Percentiles rank a stretch among this genome's conserved stretches.
Evolutionary conservation across 2,113 vertebrate species (phyloP).

Genomic region (Calyptomena viridis): DNA sequence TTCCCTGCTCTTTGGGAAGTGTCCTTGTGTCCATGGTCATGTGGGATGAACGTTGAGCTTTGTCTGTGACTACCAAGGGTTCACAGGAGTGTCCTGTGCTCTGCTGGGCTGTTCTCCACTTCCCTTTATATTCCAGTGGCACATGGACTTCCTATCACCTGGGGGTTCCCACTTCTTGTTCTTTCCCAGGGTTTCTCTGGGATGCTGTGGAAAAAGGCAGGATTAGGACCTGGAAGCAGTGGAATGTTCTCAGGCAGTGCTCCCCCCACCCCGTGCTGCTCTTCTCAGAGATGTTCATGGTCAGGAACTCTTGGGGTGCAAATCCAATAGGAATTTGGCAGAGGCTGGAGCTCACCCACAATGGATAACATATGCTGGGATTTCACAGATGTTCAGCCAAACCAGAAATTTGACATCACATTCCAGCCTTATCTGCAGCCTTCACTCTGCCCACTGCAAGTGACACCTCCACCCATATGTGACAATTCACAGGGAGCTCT

Average conservation of each 20-base stretch:
- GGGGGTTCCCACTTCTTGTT: neutral
- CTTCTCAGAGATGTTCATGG: neutral
- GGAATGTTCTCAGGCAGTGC: neutral
- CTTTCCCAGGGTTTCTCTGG: neutral
- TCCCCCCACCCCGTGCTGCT: neutral
- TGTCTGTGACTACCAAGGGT: neutral
- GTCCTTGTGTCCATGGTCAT: neutral
- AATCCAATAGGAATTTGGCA: neutral
- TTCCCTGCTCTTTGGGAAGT: neutral
- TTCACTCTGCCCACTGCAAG: slow-evolving; percentile 7
- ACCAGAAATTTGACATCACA: neutral
- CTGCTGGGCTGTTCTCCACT: neutral
- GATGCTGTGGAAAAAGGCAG: neutral
- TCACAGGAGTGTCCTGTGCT: neutral
- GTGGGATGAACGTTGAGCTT: neutral
- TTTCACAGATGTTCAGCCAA: slow-evolving; percentile 6
- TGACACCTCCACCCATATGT: slow-evolving; percentile 17
- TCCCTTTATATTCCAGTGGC: neutral
- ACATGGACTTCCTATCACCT: neutral
- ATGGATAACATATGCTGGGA: neutral
- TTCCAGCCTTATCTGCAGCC: neutral
- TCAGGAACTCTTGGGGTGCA: neutral
- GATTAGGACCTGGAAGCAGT: neutral
- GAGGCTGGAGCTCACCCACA: neutral
- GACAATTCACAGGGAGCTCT: slow-evolving; percentile 3